phyloP scores from a whole-genome alignment of 2,797 vertebrate genomes.

The Perodicticus potto region DNA sequence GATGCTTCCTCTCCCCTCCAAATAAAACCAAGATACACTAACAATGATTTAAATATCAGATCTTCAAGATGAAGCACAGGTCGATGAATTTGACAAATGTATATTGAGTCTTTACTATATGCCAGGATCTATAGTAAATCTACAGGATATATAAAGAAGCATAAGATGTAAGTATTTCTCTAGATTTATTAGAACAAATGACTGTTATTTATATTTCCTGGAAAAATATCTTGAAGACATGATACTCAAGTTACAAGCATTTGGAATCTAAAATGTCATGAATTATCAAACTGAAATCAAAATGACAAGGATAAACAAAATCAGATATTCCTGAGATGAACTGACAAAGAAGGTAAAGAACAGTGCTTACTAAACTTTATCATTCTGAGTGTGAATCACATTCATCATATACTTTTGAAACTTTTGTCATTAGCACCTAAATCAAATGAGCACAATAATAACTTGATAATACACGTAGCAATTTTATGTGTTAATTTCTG shows the following conservation, averaged over 20 bases:
- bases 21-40: neutral
- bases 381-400: neutral
- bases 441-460: neutral
- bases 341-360: neutral
- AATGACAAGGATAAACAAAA: neutral
- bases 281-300: neutral
- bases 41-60: neutral
- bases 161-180: neutral
- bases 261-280: neutral
- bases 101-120: neutral
- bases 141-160: neutral
- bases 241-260: neutral
- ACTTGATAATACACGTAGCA: neutral
- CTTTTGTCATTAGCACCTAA: neutral
- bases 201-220: neutral
- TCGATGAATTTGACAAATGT: neutral
- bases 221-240: neutral
- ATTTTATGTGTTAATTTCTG: constrained; percentile 18
- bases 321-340: constrained; percentile 33
- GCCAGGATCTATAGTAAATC: neutral
- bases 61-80: neutral
- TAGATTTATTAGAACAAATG: neutral
- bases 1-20: neutral
- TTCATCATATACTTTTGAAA: neutral
- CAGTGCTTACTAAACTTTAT: neutral